Conservation (phyloP, 2,888 invertebrate species). For the Volucella zonaria region DNA sequence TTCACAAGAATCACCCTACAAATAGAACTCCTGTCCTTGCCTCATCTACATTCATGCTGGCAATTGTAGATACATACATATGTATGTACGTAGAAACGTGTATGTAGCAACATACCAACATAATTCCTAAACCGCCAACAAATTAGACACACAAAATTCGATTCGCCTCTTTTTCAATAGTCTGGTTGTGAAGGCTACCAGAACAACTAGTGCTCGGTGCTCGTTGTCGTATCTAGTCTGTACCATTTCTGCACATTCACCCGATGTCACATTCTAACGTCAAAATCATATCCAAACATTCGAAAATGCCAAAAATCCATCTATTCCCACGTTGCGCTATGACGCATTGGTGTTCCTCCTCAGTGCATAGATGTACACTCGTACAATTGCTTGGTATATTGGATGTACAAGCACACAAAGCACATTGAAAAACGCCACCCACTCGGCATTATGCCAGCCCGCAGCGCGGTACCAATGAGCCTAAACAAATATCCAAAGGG, state of each 20-base stretch:
- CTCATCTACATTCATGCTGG: too few relatives aligned
- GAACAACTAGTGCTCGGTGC: background rate
- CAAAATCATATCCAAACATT: constrained; percentile 40
- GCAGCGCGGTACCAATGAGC: constrained; percentile 20
- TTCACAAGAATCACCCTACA: background rate
- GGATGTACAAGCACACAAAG: constrained; percentile 13
- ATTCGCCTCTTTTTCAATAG: constrained; percentile 7
- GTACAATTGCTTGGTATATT: too few relatives aligned
- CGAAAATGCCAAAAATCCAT: constrained; percentile 56
- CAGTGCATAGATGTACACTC: constrained; percentile 11
- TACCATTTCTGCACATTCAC: constrained; percentile 18
- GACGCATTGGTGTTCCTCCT: constrained; percentile 50
- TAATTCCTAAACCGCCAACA: background rate
- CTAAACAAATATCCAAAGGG: constrained; percentile 59
- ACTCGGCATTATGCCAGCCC: constrained; percentile 52
- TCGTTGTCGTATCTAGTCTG: background rate
- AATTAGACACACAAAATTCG: constrained; percentile 17
- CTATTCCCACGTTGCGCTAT: constrained; percentile 39
- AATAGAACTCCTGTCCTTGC: background rate
- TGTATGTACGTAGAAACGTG: background rate
- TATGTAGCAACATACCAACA: too few relatives aligned
- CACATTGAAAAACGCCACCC: constrained; percentile 50
- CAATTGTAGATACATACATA: too few relatives aligned
- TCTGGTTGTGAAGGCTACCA: background rate
- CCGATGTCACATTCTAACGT: constrained; percentile 41